These are phyloP conservation scores for Anabacerthia variegaticeps DNA, from an alignment of 2,797 vertebrate genomes.

Conservation along the genomic window DNA sequence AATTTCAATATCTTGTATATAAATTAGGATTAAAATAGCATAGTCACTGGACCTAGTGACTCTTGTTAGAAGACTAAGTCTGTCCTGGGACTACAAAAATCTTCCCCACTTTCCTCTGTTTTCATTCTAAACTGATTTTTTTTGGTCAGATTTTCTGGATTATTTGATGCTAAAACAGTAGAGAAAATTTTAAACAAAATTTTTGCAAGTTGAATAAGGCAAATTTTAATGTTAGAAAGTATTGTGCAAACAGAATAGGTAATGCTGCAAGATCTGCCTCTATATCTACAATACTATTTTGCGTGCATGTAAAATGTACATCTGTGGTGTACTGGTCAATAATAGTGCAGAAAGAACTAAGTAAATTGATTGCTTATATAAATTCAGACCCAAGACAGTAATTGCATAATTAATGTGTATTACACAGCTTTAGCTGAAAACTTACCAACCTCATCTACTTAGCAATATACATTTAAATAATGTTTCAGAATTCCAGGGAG, in stretches of 20 bases:
- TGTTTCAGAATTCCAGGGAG: conserved; percentile 46
- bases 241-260: background rate
- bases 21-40: background rate
- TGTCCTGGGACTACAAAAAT: background rate
- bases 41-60: background rate
- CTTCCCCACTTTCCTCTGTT: background rate
- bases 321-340: conserved; percentile 22
- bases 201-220: background rate
- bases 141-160: background rate
- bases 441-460: conserved; percentile 44
- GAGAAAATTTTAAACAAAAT: background rate
- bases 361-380: conserved; percentile 11
- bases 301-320: background rate
- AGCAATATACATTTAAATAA: conserved; percentile 49
- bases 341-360: background rate
- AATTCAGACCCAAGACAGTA: conserved; percentile 25
- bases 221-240: background rate
- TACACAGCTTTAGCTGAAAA: conserved; percentile 10
- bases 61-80: background rate
- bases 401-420: conserved; percentile 56
- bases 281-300: background rate
- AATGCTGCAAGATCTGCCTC: background rate
- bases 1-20: background rate
- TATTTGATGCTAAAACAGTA: background rate
- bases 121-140: background rate